These are phyloP conservation scores for Tetragnatha versicolor DNA, from an alignment of 1,140 invertebrate genomes.

Conservation along the genomic window DNA sequence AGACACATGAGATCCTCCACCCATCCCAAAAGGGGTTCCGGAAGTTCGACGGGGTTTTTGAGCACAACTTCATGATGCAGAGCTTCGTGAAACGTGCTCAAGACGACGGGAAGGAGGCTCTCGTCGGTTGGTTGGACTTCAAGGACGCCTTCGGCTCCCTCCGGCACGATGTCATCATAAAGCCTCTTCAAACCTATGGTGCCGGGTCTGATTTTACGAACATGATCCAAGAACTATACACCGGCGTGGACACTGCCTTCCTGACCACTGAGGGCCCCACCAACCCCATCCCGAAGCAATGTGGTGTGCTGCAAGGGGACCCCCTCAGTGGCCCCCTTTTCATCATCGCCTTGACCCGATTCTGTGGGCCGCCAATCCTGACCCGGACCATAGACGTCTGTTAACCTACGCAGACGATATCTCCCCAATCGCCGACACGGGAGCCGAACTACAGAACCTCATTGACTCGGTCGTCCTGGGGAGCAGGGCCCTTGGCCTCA, in stretches of 20 bases:
- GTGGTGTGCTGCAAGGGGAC: constrained; percentile 62
- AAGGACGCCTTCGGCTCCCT: constrained; percentile 62
- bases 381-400: background rate
- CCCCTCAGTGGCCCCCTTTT: constrained; percentile 60
- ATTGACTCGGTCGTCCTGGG: background rate
- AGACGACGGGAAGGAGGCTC: too few relatives aligned
- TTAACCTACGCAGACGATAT: background rate
- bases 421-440: background rate
- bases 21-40: too few relatives aligned
- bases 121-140: constrained; percentile 59
- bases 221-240: constrained; percentile 23
- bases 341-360: constrained; percentile 60
- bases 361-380: background rate
- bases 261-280: constrained; percentile 5
- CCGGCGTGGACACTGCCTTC: constrained; percentile 2
- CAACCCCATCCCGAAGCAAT: background rate
- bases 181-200: constrained; percentile 21
- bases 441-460: background rate
- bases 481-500: background rate
- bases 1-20: background rate
- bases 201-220: constrained; percentile 30
- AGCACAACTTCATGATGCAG: too few relatives aligned
- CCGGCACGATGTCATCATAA: constrained; percentile 54
- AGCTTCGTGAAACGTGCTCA: too few relatives aligned
- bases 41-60: too few relatives aligned